phyloP scores from a whole-genome alignment of 2,113 vertebrate genomes.

The Scartelaos histophorus region DNA sequence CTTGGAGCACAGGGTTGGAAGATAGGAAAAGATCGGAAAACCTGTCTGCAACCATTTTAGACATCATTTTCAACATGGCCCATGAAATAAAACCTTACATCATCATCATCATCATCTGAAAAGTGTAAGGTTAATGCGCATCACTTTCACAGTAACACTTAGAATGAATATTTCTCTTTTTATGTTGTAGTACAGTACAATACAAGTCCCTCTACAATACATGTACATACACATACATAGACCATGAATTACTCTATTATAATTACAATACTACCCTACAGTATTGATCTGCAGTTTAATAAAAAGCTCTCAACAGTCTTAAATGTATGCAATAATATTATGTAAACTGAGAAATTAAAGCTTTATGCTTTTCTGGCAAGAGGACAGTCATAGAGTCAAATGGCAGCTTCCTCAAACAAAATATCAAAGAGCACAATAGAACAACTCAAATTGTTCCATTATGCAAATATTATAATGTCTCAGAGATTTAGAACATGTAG shows the following conservation, averaged over 20 bases:
- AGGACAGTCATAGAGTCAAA: conserved; percentile 22
- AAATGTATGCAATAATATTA: conserved; percentile 33
- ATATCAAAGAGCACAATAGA: not conserved
- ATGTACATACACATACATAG: conserved; percentile 60
- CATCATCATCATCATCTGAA: conserved; percentile 20
- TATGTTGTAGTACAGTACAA: conserved; percentile 59
- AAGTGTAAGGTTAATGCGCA: conserved; percentile 48
- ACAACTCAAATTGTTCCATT: not conserved
- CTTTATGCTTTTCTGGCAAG: conserved; percentile 50
- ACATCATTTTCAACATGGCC: conserved; percentile 16
- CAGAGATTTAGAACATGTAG: conserved; percentile 6
- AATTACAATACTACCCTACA: conserved; percentile 57
- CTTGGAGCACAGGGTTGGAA: conserved; percentile 46
- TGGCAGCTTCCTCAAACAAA: not conserved
- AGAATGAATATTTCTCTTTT: conserved; percentile 17
- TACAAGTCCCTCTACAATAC: conserved; percentile 63
- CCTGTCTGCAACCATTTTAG: conserved; percentile 15
- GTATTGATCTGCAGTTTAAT: conserved; percentile 46
- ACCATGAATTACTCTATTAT: conserved; percentile 40
- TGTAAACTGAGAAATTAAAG: conserved; percentile 64
- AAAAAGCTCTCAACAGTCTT: conserved; percentile 68
- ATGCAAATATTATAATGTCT: conserved; percentile 6
- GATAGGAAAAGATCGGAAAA: conserved; percentile 26
- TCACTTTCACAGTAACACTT: conserved; percentile 45
- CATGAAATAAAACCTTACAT: not conserved